A percentile compares a stretch with the other conserved stretches of the same genome.
These are phyloP conservation scores for Genyomyrus donnyi DNA, from an alignment of 2,113 vertebrate species.

Conservation along the genomic window DNA sequence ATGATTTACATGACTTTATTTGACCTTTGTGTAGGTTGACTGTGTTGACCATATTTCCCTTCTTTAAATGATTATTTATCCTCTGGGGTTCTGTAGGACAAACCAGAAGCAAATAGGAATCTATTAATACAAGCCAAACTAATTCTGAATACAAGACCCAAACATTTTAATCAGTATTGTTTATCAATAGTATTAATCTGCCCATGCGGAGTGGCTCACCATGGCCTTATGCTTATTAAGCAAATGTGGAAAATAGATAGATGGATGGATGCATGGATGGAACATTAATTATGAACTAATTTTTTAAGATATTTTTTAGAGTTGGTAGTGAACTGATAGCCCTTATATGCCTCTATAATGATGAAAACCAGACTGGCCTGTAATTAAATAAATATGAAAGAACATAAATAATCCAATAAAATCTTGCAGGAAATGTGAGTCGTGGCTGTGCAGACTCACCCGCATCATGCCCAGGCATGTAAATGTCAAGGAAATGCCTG, in stretches of 20 bases:
- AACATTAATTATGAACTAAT: background rate
- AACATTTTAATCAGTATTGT: background rate
- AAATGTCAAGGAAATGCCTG: constrained; percentile 12
- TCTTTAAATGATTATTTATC: background rate
- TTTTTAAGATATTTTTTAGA: background rate
- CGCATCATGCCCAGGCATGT: background rate
- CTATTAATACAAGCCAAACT: background rate
- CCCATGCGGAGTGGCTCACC: background rate
- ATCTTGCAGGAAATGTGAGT: background rate
- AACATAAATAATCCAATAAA: background rate
- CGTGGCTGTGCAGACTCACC: background rate
- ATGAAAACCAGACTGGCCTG: background rate
- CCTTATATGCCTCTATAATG: background rate
- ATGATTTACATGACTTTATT: background rate
- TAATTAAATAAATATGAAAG: background rate
- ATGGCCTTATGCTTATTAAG: background rate
- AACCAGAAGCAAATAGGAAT: background rate
- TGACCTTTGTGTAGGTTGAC: background rate
- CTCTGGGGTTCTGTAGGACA: background rate
- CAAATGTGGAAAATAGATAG: background rate
- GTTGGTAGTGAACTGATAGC: background rate
- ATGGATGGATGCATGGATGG: background rate
- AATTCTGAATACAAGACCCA: background rate
- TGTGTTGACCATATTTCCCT: background rate
- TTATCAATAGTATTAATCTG: background rate